These are phyloP conservation scores for Dissostichus mawsoni DNA, from an alignment of 2,113 vertebrate species.

Conservation along the genomic window DNA sequence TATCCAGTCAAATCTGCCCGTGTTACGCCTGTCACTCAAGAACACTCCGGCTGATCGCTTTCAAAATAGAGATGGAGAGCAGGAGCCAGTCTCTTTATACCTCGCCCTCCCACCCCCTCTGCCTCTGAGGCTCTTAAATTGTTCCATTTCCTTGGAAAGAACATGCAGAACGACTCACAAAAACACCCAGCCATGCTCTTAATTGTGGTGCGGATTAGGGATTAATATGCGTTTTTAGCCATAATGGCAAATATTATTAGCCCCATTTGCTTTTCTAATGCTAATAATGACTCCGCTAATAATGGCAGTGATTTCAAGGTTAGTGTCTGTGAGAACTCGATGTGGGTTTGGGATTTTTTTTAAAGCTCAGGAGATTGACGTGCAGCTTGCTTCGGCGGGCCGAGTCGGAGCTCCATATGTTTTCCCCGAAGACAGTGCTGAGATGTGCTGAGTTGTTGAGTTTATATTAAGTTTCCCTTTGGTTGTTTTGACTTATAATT, in stretches of 20 bases:
- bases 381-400: slow-evolving; percentile 62
- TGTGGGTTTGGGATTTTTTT: slow-evolving; percentile 38
- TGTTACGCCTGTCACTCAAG: slow-evolving; percentile 82
- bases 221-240: slow-evolving; percentile 84
- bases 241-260: slow-evolving; percentile 86
- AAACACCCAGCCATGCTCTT: slow-evolving; percentile 77
- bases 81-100: slow-evolving; percentile 78
- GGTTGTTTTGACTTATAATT: not conserved
- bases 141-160: slow-evolving; percentile 68
- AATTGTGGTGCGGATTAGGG: slow-evolving; percentile 85
- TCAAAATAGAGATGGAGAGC: slow-evolving; percentile 78
- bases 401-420: slow-evolving; percentile 73
- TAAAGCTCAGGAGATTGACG: slow-evolving; percentile 76
- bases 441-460: slow-evolving; percentile 35
- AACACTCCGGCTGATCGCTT: slow-evolving; percentile 70
- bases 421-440: slow-evolving; percentile 61
- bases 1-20: slow-evolving; percentile 83
- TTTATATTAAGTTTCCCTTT: slow-evolving; percentile 16
- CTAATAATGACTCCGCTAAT: slow-evolving; percentile 84
- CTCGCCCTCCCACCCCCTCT: slow-evolving; percentile 64
- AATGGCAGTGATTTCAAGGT: slow-evolving; percentile 81
- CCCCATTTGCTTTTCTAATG: slow-evolving; percentile 82
- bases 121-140: slow-evolving; percentile 65
- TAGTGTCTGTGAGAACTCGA: slow-evolving; percentile 64
- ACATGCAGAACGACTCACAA: slow-evolving; percentile 71